Conservation (phyloP, 2,888 invertebrate genomes). For the Limenitis camilla region DNA sequence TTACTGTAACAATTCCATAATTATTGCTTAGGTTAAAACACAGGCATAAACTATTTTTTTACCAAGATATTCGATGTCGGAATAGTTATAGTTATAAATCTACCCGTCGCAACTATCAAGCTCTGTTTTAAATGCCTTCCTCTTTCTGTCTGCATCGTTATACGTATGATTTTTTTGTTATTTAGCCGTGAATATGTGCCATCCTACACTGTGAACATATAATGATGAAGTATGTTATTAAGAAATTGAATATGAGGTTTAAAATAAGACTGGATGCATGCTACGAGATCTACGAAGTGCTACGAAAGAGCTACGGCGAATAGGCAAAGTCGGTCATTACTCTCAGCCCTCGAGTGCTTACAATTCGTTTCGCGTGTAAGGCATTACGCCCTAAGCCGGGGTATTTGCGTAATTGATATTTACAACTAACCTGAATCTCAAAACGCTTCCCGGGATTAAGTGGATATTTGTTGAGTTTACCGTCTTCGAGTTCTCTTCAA, state of each 20-base stretch:
- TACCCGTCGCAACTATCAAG: too few species aligned
- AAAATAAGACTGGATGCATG: background rate
- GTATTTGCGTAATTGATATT: conserved; percentile 73
- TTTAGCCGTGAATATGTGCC: too few species aligned
- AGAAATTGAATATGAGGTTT: background rate
- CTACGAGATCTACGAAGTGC: conserved; percentile 1
- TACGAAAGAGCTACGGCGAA: conserved; percentile 9
- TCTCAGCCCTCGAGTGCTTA: conserved; percentile 29
- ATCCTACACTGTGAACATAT: background rate
- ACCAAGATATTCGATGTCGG: too few species aligned
- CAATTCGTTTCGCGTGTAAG: conserved; percentile 35
- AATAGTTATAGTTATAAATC: too few species aligned
- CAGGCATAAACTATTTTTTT: too few species aligned
- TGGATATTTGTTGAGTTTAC: conserved; percentile 63
- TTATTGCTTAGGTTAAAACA: too few species aligned
- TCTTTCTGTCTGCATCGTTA: too few species aligned
- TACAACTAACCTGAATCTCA: conserved; percentile 71
- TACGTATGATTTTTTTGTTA: too few species aligned
- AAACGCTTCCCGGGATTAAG: conserved; percentile 63
- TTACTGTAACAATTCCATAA: too few species aligned
- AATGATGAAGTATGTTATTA: background rate
- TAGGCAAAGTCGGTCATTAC: conserved; percentile 8
- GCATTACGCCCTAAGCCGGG: conserved; percentile 50
- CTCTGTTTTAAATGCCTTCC: too few species aligned
- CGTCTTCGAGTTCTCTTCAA: conserved; percentile 58